Evolutionary conservation across 2,113 vertebrate genomes (phyloP).

Genomic region (Gnathonemus longibarbis): DNA sequence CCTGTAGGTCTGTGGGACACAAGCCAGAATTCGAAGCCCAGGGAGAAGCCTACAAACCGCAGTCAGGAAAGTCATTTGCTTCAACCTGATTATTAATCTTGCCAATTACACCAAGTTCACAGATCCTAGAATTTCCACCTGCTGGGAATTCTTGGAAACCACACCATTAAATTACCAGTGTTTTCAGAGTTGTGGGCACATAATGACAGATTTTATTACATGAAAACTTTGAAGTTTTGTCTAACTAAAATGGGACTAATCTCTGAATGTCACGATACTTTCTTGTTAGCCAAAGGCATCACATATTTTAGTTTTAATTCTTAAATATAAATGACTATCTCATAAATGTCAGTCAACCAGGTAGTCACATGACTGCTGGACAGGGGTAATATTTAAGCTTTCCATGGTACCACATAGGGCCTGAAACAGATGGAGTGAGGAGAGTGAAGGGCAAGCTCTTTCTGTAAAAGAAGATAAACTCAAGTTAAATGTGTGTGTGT

Average conservation of each 20-base stretch:
- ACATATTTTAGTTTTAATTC: neutral
- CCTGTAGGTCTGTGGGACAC: neutral
- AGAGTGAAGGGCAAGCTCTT: neutral
- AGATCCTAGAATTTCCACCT: conserved; percentile 3
- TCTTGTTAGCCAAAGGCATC: neutral
- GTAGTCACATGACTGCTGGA: neutral
- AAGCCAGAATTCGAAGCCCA: neutral
- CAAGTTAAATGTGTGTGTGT: neutral
- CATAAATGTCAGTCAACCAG: neutral
- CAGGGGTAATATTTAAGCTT: neutral
- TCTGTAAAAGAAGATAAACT: neutral
- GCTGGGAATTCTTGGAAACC: neutral
- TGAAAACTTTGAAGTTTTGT: neutral
- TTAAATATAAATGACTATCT: neutral
- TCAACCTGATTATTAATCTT: neutral
- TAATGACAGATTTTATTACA: neutral
- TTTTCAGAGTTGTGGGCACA: neutral
- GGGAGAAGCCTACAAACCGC: neutral
- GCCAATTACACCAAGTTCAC: neutral
- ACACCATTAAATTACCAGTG: neutral
- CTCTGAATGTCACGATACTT: neutral
- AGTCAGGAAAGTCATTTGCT: neutral
- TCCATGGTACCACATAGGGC: neutral
- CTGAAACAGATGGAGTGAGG: neutral
- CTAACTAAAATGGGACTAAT: neutral